A percentile compares a stretch with the other conserved stretches of the same genome.
Conservation (phyloP, 1,140 invertebrate species). For the Anastatus disparis region DNA sequence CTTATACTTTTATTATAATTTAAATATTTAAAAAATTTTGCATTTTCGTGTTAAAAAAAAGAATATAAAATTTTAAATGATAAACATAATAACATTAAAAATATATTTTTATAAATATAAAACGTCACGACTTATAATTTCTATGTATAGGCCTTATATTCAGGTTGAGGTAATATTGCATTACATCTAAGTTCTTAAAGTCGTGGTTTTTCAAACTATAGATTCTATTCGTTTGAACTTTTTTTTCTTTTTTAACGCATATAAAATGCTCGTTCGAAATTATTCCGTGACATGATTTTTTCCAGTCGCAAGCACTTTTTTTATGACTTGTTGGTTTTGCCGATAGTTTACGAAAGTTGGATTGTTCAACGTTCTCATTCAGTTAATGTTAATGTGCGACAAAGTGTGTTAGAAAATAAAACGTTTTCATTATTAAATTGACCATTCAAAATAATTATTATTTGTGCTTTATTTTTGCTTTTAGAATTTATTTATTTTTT, state of each 20-base stretch:
- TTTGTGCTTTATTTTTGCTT: background rate
- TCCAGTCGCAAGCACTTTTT: background rate
- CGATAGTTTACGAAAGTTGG: conserved; percentile 27
- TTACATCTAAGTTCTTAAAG: background rate
- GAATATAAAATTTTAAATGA: too few species aligned
- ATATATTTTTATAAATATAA: too few species aligned
- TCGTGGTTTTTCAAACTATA: background rate
- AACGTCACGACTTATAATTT: too few species aligned
- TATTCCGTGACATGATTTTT: conserved; percentile 20
- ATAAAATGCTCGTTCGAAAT: background rate
- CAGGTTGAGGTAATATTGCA: too few species aligned
- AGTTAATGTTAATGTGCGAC: background rate
- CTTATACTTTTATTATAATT: too few species aligned
- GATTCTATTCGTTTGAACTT: background rate
- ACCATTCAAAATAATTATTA: too few species aligned
- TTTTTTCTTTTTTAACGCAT: background rate
- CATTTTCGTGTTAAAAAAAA: too few species aligned
- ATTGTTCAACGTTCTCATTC: conserved; percentile 14
- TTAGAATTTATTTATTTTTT: too few species aligned
- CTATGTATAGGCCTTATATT: too few species aligned
- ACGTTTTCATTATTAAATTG: background rate
- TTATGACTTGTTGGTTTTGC: background rate
- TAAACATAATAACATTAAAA: too few species aligned
- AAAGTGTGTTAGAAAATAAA: background rate
- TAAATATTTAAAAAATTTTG: too few species aligned